phyloP scores from a whole-genome alignment of 2,888 invertebrate genomes.

The Drosophila ezoana region DNA sequence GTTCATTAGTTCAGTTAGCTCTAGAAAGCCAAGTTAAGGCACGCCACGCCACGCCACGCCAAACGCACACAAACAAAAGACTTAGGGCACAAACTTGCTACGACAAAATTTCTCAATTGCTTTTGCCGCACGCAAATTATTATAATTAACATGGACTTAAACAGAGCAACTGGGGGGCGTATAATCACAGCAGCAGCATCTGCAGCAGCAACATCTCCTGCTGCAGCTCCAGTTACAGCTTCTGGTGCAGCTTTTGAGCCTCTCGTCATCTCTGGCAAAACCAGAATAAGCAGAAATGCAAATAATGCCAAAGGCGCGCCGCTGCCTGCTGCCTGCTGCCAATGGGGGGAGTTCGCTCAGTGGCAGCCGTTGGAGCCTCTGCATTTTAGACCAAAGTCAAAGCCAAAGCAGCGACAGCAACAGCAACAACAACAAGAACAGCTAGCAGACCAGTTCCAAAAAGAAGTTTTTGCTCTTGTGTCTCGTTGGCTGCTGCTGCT shows the following conservation, averaged over 20 bases:
- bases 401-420: conserved; percentile 31
- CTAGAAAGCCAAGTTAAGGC: conserved; percentile 51
- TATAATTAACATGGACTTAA: conserved; percentile 69
- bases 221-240: conserved; percentile 2
- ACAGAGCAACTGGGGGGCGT: conserved; percentile 43
- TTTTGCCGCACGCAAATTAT: conserved; percentile 58
- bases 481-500: conserved; percentile 39
- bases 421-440: conserved; percentile 31
- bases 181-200: conserved; percentile 17
- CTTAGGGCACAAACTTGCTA: conserved; percentile 61
- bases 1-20: conserved; percentile 66
- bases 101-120: conserved; percentile 61
- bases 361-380: conserved; percentile 46
- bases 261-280: conserved; percentile 37
- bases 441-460: conserved; percentile 75
- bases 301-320: conserved; percentile 66
- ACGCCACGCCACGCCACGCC: background rate
- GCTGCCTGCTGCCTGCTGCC: conserved; percentile 12
- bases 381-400: conserved; percentile 79
- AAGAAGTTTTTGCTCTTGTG: conserved; percentile 64
- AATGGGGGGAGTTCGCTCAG: conserved; percentile 37
- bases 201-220: conserved; percentile 4
- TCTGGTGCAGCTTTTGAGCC: conserved; percentile 11
- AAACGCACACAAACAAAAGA: conserved; percentile 57
- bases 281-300: conserved; percentile 73